Evolutionary conservation across 1,140 invertebrate species (phyloP).

Genomic region (Artemia franciscana): DNA sequence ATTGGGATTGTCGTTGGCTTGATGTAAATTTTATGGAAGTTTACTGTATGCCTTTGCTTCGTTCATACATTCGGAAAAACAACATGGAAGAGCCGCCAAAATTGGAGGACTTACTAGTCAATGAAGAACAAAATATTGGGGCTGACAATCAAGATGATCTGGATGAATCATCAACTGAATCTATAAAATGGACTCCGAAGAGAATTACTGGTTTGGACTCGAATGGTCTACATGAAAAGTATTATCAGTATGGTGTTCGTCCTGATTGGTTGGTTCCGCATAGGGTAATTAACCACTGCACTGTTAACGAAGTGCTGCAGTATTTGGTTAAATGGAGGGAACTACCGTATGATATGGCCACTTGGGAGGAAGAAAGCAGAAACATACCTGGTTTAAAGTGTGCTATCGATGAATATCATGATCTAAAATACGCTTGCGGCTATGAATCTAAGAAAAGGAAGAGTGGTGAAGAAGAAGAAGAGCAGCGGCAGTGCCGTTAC

Average conservation of each 20-base stretch:
- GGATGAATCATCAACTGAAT: too few species aligned
- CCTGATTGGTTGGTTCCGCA: conserved; percentile 94
- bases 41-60: conserved; percentile 78
- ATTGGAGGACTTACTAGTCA: conserved; percentile 42
- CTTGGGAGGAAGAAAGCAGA: conserved; percentile 83
- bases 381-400: conserved; percentile 68
- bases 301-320: conserved; percentile 53
- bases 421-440: conserved; percentile 42
- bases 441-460: conserved; percentile 33
- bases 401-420: conserved; percentile 76
- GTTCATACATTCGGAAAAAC: conserved; percentile 82
- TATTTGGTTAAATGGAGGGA: conserved; percentile 98
- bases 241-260: conserved; percentile 64
- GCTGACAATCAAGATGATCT: conserved; percentile 9
- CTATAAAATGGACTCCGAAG: too few species aligned
- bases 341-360: conserved; percentile 82
- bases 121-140: conserved; percentile 35
- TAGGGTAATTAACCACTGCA: conserved; percentile 72
- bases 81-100: conserved; percentile 97
- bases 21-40: conserved; percentile 77
- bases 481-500: conserved; percentile 31
- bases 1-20: conserved; percentile 97
- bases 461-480: conserved; percentile 32
- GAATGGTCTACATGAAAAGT: conserved; percentile 22
- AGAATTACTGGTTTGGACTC: background rate